A percentile compares a stretch with the other conserved stretches of the same genome.
phyloP scores from a whole-genome alignment of 2,888 invertebrate species.

The Pherbina coryleti region DNA sequence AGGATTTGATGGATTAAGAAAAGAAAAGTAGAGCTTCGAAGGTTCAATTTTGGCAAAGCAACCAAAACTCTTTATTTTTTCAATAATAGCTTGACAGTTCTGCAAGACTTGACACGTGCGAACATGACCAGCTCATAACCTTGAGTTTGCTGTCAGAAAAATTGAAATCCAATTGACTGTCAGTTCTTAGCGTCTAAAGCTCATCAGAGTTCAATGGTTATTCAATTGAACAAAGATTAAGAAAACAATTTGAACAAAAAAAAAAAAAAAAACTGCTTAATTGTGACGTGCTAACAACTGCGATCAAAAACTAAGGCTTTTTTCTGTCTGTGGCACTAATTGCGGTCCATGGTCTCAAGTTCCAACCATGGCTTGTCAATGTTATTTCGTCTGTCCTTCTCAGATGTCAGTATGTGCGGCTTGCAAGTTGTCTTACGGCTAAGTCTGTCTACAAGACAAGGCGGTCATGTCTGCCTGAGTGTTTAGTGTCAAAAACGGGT shows the following conservation, averaged over 20 bases:
- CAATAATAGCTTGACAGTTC: background rate
- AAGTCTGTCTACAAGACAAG: too few relatives aligned
- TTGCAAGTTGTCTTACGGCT: too few relatives aligned
- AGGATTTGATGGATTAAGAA: background rate
- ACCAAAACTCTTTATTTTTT: background rate
- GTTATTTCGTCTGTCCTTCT: too few relatives aligned
- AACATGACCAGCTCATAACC: too few relatives aligned
- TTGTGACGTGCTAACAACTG: constrained; percentile 31
- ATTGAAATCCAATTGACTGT: background rate
- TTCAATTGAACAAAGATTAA: background rate
- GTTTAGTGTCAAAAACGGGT: background rate
- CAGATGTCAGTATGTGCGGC: too few relatives aligned
- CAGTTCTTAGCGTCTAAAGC: too few relatives aligned
- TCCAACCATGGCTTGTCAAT: too few relatives aligned
- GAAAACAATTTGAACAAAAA: background rate
- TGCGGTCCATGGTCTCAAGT: background rate
- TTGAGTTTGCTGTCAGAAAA: background rate
- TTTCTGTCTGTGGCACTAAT: background rate
- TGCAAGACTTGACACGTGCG: too few relatives aligned
- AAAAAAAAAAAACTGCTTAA: background rate
- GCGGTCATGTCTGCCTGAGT: background rate
- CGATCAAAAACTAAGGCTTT: constrained; percentile 19
- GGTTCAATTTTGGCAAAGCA: background rate
- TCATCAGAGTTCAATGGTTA: background rate
- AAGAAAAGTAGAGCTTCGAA: background rate